phyloP scores from a whole-genome alignment of 2,113 vertebrate genomes.

The Bucco capensis region DNA sequence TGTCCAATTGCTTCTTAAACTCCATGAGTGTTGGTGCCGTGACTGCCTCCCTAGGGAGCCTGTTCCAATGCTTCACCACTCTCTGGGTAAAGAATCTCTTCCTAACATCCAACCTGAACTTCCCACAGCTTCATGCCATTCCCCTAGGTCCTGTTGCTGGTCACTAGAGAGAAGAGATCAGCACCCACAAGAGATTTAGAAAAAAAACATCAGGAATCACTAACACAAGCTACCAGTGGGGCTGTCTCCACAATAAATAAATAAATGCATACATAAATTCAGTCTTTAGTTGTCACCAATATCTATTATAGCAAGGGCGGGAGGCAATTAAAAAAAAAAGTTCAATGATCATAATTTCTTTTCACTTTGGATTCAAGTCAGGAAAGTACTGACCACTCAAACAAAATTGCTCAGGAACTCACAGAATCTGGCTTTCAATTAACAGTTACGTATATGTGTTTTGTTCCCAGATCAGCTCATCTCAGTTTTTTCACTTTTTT shows the following conservation, averaged over 20 bases:
- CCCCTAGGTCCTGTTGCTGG: no score
- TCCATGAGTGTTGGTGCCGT: no score
- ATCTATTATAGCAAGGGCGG: neutral
- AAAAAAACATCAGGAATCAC: slow-evolving; percentile 20
- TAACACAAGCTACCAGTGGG: slow-evolving; percentile 5
- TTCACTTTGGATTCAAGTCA: neutral
- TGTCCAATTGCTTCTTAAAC: no score
- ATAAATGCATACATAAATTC: no score
- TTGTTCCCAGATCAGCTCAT: neutral
- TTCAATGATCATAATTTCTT: neutral
- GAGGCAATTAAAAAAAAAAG: neutral
- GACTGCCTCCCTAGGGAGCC: no score
- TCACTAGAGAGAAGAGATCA: no score
- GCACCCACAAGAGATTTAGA: neutral
- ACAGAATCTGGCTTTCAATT: neutral
- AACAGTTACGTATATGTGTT: neutral
- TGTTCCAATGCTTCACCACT: no score
- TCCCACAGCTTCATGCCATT: no score
- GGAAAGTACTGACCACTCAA: neutral
- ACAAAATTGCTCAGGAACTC: neutral
- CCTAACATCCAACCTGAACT: no score
- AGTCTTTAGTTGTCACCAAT: neutral
- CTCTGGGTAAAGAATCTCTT: no score
- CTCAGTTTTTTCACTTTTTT: neutral
- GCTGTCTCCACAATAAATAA: neutral